A percentile compares a stretch with the other conserved stretches of the same genome.
phyloP scores from a whole-genome alignment of 2,797 vertebrate species.

The Xiphophorus birchmanni region DNA sequence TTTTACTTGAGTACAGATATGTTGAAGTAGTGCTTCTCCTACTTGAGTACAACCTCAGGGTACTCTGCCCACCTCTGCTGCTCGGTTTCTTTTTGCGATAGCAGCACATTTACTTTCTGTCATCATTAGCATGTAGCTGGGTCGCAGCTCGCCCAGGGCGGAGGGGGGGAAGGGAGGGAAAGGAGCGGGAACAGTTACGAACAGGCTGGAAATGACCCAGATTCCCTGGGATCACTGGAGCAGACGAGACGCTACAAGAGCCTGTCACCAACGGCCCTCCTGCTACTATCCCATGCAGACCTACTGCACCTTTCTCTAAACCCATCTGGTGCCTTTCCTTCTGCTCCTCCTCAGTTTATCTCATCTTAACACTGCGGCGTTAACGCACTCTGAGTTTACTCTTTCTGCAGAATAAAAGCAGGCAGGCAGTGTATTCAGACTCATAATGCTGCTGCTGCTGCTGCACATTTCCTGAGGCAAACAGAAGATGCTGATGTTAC shows the following conservation, averaged over 20 bases:
- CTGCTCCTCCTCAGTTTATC: conserved; percentile 25
- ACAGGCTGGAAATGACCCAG: conserved; percentile 84
- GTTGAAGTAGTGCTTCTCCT: too few relatives aligned
- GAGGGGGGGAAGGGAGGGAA: conserved; percentile 62
- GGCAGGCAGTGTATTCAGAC: conserved; percentile 34
- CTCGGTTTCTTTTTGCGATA: conserved; percentile 28
- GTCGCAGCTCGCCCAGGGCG: conserved; percentile 68
- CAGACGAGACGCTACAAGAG: conserved; percentile 76
- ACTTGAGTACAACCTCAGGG: too few relatives aligned
- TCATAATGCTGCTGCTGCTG: conserved; percentile 41
- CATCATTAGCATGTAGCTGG: conserved; percentile 71
- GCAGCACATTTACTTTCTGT: conserved; percentile 60
- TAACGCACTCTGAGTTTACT: conserved; percentile 17
- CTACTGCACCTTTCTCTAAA: conserved; percentile 47
- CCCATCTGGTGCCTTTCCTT: conserved; percentile 34
- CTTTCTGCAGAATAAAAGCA: conserved; percentile 20
- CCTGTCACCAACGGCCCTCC: conserved; percentile 73
- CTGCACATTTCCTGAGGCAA: conserved; percentile 37
- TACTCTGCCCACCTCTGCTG: too few relatives aligned
- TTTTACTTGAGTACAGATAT: too few relatives aligned
- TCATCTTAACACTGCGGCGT: conserved; percentile 20
- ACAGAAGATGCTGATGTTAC: conserved; percentile 41
- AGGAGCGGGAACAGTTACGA: conserved; percentile 72
- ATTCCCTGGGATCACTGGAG: conserved; percentile 80
- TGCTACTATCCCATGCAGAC: conserved; percentile 59